Conservation (phyloP, 2,113 vertebrate species). For the Petromus typicus region DNA sequence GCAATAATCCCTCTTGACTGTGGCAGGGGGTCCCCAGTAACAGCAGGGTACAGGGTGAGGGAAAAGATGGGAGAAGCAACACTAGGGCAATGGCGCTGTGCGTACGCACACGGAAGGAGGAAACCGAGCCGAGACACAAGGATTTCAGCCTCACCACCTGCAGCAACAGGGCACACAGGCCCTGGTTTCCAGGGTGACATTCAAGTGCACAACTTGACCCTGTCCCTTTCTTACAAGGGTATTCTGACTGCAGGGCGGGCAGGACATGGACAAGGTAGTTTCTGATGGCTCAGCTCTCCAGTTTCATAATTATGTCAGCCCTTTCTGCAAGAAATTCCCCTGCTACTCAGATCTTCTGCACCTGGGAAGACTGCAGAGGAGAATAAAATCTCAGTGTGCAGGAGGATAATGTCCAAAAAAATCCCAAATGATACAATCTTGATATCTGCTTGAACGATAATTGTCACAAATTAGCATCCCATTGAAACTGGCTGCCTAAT, state of each 20-base stretch:
- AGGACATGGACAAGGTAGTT: fast-evolving
- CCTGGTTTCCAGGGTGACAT: not conserved
- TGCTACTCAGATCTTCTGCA: not conserved
- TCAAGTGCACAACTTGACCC: not conserved
- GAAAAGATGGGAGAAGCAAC: too few species aligned
- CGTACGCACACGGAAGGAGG: fast-evolving
- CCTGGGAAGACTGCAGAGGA: not conserved
- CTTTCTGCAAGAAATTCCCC: not conserved
- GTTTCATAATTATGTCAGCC: not conserved
- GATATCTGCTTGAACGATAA: not conserved
- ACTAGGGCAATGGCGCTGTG: fast-evolving
- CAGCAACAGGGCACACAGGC: not conserved
- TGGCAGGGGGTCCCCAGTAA: not conserved
- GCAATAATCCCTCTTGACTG: not conserved
- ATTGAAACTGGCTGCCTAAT: not conserved
- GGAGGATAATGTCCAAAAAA: not conserved
- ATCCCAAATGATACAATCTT: not conserved
- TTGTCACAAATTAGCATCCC: not conserved
- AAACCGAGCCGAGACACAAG: not conserved
- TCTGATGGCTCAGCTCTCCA: not conserved
- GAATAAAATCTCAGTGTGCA: not conserved
- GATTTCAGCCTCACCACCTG: fast-evolving
- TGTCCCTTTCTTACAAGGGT: not conserved
- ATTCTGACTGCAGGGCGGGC: not conserved
- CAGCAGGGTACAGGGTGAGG: too few species aligned